Evolutionary conservation across 2,888 invertebrate genomes (phyloP).

Genomic region (Amaurobius ferox): DNA sequence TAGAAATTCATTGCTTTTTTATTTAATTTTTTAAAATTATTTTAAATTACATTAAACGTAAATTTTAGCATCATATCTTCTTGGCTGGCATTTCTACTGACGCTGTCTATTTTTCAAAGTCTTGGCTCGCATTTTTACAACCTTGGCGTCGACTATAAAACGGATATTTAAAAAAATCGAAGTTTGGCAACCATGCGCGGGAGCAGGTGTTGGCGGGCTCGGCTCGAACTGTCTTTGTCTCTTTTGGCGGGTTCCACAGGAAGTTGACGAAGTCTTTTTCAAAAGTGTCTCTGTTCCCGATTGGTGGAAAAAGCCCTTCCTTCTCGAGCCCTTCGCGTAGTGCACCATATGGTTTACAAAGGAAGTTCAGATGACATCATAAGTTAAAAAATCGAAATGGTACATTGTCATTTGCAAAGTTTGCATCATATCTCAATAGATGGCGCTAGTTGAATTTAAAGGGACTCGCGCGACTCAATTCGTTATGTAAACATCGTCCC

Average conservation of each 20-base stretch:
- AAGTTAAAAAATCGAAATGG: constrained; percentile 3
- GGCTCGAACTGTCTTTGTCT: constrained; percentile 41
- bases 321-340: constrained; percentile 41
- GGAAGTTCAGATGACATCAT: constrained; percentile 70
- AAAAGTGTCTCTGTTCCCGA: constrained; percentile 47
- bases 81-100: neutral
- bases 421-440: constrained; percentile 25
- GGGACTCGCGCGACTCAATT: too few species aligned
- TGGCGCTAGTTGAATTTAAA: constrained; percentile 40
- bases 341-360: constrained; percentile 52
- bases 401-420: constrained; percentile 35
- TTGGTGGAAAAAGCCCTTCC: constrained; percentile 58
- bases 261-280: constrained; percentile 54
- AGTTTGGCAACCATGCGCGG: constrained; percentile 61
- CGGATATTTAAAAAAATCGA: constrained; percentile 27
- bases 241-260: constrained; percentile 64
- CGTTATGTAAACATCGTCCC: too few species aligned
- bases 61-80: too few species aligned
- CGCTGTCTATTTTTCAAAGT: too few species aligned
- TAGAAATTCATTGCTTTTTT: too few species aligned
- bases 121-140: neutral
- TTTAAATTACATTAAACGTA: too few species aligned
- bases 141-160: constrained; percentile 19
- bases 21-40: too few species aligned
- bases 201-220: constrained; percentile 72